Evolutionary conservation across 2,113 vertebrate genomes (phyloP), one percentile per base, ranked within the genome.

Genomic region (Chascanopsetta lugubris): DNA sequence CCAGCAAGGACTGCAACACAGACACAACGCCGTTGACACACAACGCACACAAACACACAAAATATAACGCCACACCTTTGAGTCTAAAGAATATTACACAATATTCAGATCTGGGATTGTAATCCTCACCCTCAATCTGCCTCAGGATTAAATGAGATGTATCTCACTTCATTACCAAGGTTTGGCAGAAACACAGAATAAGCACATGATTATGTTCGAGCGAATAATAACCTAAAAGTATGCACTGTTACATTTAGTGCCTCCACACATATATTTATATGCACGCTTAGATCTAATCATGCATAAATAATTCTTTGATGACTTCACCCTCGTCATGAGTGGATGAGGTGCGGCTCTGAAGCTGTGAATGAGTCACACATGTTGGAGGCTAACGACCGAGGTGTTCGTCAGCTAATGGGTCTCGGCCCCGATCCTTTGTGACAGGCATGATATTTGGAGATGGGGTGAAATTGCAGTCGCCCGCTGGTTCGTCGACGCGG

Each of bases 1-100:
- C 97, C 42, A 99, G 89, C 87, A 98, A 88, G 17, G 96, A 97
- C 97, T 99, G 90, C 32, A 87, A 82, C 65, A 77, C 63, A 82
- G 77, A 77, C 43, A 82, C 49, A 51, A 17, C n/a, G 15, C 18
- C 7, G 6, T 18, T 42, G 61, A 79, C 63, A 69, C 47, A 36
- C 47, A 74, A 48, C 38, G 36, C 24, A 46, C 15, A 8, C 47
- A 40, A 17, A 47, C 9, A 18, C 38, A 60, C 42, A 6, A 53
- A 32, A 61, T 46, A 45, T 27, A 1, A 32, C 8, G n/a, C 46
- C 61, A 34, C 10, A 27, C 75, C 12, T 50, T 30, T 13, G 43
- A 56, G 47, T 5, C 61, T 24, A 75, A 27, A 59, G 38, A 17
- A 12, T 72, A 62, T 67, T 3, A 70, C 21, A 70, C 34, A 45